phyloP scores from a whole-genome alignment of 2,797 vertebrate genomes.

The Esox lucius region DNA sequence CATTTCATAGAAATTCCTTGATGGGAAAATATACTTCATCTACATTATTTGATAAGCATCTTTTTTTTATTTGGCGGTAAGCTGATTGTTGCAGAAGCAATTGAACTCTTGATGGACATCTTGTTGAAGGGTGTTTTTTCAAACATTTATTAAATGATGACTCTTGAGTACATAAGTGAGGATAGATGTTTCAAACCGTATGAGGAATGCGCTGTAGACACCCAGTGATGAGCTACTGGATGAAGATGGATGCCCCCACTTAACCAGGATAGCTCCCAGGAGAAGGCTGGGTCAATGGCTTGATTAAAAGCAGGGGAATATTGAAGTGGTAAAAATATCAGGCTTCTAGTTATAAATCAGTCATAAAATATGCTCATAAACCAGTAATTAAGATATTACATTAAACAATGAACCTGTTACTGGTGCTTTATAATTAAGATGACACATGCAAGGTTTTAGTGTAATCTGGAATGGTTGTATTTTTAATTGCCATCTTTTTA shows the following conservation, averaged over 20 bases:
- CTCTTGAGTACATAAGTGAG: neutral
- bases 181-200: constrained; percentile 41
- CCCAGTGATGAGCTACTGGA: constrained; percentile 65
- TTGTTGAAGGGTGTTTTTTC: neutral
- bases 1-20: constrained; percentile 78
- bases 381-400: constrained; percentile 70
- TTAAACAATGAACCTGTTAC: constrained; percentile 70
- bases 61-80: constrained; percentile 56
- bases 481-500: constrained; percentile 49
- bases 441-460: constrained; percentile 62
- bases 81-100: constrained; percentile 58
- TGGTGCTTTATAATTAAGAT: constrained; percentile 63
- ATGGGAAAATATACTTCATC: constrained; percentile 77
- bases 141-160: neutral
- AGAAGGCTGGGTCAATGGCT: constrained; percentile 77
- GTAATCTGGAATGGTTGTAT: constrained; percentile 64
- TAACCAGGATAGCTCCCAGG: constrained; percentile 77
- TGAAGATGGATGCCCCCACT: constrained; percentile 79
- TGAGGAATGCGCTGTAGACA: constrained; percentile 66
- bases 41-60: constrained; percentile 71
- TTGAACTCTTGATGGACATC: constrained; percentile 38
- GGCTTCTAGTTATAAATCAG: constrained; percentile 24
- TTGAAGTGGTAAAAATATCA: constrained; percentile 66
- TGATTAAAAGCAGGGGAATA: constrained; percentile 75
- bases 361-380: constrained; percentile 62